Evolutionary conservation across 2,797 vertebrate species (phyloP).

Genomic region (Lepus townsendii): DNA sequence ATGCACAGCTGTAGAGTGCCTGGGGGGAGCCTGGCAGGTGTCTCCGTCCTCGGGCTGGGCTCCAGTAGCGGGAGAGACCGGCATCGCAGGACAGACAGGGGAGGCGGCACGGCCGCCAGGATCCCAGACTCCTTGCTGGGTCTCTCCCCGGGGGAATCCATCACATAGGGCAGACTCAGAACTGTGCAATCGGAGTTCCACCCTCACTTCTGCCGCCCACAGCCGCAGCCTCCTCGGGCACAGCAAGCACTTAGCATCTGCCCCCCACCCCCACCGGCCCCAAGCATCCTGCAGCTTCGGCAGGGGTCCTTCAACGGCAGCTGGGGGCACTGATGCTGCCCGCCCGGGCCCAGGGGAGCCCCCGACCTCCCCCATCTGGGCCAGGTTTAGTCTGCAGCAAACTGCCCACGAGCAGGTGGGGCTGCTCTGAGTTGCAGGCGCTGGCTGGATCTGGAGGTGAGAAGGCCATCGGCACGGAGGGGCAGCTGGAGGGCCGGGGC

Average conservation of each 20-base stretch:
- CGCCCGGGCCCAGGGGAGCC: neutral
- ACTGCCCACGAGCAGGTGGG: too few species aligned
- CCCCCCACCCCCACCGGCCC: too few species aligned
- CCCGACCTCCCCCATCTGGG: fast-evolving
- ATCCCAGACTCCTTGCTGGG: neutral
- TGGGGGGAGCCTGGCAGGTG: too few species aligned
- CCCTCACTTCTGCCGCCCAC: too few species aligned
- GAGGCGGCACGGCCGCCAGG: neutral
- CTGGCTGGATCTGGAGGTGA: neutral
- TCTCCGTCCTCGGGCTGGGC: too few species aligned
- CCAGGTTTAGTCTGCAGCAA: neutral
- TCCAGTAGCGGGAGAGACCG: too few species aligned
- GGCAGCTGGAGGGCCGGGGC: neutral
- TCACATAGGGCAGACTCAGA: neutral
- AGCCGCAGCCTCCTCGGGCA: neutral
- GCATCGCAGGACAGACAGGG: too few species aligned
- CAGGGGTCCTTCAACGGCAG: neutral
- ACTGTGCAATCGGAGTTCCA: neutral
- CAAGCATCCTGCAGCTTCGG: neutral
- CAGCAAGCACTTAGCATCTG: too few species aligned
- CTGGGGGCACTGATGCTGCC: too few species aligned
- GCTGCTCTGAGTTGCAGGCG: neutral
- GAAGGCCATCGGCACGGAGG: neutral
- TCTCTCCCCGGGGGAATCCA: neutral
- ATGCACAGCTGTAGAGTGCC: too few species aligned